Evolutionary conservation across 2,797 vertebrate genomes (phyloP).

Genomic region (Bradypus variegatus): DNA sequence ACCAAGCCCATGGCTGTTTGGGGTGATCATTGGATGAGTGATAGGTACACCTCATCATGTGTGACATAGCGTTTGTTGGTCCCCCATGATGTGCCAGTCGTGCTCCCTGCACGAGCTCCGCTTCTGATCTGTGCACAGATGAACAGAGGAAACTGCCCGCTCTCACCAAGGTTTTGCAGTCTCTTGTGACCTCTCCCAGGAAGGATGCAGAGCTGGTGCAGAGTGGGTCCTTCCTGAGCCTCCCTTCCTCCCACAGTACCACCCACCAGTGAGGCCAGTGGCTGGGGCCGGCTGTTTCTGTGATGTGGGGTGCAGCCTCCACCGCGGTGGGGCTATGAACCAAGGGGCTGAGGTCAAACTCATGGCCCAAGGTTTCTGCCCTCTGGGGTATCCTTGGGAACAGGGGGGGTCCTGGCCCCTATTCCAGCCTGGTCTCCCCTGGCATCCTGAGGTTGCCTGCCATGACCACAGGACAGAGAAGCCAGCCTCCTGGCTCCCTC

Average conservation of each 20-base stretch:
- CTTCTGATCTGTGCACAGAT: background rate
- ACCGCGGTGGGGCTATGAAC: background rate
- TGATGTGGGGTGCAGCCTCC: rapidly evolving
- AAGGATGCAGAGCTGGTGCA: background rate
- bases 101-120: background rate
- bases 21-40: too few species aligned
- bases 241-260: rapidly evolving
- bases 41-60: rapidly evolving
- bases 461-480: background rate
- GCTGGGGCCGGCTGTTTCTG: too few species aligned
- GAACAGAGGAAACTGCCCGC: background rate
- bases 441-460: background rate
- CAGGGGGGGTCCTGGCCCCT: background rate
- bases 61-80: background rate
- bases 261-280: background rate
- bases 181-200: background rate
- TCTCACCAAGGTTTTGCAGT: background rate
- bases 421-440: background rate
- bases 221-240: rapidly evolving
- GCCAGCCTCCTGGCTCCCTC: too few species aligned
- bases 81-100: background rate
- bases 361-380: background rate
- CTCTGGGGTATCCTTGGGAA: background rate
- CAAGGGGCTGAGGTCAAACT: background rate
- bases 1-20: too few species aligned